Percentiles rank a stretch among this genome's conserved stretches.
Evolutionary conservation across 1,140 invertebrate species (phyloP).

Genomic region (Psix sp.): DNA sequence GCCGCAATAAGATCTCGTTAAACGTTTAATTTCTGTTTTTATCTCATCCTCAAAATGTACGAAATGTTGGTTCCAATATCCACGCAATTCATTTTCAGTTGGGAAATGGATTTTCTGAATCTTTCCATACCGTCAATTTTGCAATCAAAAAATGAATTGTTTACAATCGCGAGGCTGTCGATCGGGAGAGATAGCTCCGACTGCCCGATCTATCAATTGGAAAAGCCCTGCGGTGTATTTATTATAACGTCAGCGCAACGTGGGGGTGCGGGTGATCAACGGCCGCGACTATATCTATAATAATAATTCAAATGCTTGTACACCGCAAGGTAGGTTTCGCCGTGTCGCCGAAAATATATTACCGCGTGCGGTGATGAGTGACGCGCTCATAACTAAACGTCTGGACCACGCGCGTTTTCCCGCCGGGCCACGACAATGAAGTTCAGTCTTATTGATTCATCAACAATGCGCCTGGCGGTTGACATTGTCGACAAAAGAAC

Average conservation of each 20-base stretch:
- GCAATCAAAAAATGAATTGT: constrained; percentile 21
- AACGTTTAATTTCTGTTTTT: too few species aligned
- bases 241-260: constrained; percentile 50
- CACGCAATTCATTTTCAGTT: constrained; percentile 1
- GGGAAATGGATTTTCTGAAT: constrained; percentile 5
- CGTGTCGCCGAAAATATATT: constrained; percentile 69
- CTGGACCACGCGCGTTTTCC: constrained; percentile 66
- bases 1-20: too few species aligned
- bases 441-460: constrained; percentile 72
- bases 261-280: constrained; percentile 41
- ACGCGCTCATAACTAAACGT: constrained; percentile 69
- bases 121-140: constrained; percentile 14
- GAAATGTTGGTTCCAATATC: background rate
- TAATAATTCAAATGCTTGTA: constrained; percentile 65
- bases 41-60: too few species aligned
- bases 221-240: constrained; percentile 48
- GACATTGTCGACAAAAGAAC: constrained; percentile 67
- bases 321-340: constrained; percentile 49
- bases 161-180: constrained; percentile 15
- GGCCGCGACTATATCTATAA: constrained; percentile 57
- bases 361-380: constrained; percentile 62
- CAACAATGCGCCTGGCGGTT: constrained; percentile 67
- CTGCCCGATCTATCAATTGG: constrained; percentile 30
- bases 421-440: constrained; percentile 66
- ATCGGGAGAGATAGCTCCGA: constrained; percentile 20